phyloP scores from a whole-genome alignment of 2,888 invertebrate species.

The Cataglyphis albicans region DNA sequence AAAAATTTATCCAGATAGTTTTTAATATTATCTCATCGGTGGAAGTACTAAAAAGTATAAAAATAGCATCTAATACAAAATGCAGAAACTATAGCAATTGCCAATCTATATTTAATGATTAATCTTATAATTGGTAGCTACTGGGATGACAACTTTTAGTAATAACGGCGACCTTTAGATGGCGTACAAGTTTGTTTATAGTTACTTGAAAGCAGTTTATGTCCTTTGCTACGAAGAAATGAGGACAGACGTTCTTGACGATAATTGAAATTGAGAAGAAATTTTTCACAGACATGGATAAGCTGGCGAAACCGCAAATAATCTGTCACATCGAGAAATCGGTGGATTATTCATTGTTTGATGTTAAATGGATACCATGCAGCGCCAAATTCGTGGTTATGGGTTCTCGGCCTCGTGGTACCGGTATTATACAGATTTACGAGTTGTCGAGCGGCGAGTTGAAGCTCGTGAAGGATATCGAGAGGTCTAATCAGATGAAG shows the following conservation, averaged over 20 bases:
- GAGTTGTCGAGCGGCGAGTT: conserved; percentile 92
- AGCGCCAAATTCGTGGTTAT: conserved; percentile 96
- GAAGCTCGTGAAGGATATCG: conserved; percentile 90
- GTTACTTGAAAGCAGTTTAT: conserved; percentile 40
- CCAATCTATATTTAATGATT: no score
- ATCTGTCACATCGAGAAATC: conserved; percentile 94
- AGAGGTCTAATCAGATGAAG: conserved; percentile 94
- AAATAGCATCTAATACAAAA: no score
- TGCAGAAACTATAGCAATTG: no score
- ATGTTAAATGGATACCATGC: conserved; percentile 98
- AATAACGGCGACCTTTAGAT: conserved; percentile 33
- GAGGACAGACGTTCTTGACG: not conserved
- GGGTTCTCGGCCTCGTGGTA: conserved; percentile 94
- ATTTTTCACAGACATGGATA: conserved; percentile 82
- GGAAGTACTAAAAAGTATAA: no score
- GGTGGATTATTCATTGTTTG: conserved; percentile 94
- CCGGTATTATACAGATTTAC: conserved; percentile 94
- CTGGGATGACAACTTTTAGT: not conserved
- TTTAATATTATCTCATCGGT: no score
- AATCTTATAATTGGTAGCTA: no score
- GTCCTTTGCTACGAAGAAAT: not conserved
- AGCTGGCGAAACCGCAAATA: conserved; percentile 94
- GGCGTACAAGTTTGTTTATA: conserved; percentile 72
- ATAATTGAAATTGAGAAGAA: not conserved
- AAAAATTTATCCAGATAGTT: no score